Evolutionary conservation across 2,113 vertebrate species (phyloP), one percentile per base, ranked within the genome.

Genomic region (Gambusia affinis): DNA sequence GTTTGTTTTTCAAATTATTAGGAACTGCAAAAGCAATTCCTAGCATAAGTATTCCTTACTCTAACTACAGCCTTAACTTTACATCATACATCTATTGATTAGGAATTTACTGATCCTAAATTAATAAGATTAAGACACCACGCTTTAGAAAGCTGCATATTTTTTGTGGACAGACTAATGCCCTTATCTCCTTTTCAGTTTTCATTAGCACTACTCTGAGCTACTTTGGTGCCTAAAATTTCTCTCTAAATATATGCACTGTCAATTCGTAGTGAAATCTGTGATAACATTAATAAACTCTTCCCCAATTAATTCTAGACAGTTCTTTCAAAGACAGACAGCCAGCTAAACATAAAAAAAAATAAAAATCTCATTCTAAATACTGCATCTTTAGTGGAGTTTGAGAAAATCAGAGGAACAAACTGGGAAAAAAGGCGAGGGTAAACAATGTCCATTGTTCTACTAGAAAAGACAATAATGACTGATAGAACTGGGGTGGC

Each of bases 401-500:
- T 57, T n/a, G 19, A 73, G 24, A 77, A 60, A 76, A 35, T 80
- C 1, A 75, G 63, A 66, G 39, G 27, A n/a, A 44, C n/a, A 67
- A 35, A 60, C 35, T 51, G 19, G 31, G 57, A 72, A 31, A 51
- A 70, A 28, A 42, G 3, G 64, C 8, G 29, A 63, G 64, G 65
- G 14, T 72, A 24, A 89, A 93, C 89, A 88, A 87, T 83, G 82
- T 76, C 87, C 84, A 91, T 82, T 91, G 87, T 92, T 92, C 88
- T 81, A 89, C 88, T 84, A 89, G 81, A 75, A 76, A 89, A 85
- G 82, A 86, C 89, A 92, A 89, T 91, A 90, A 92, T 83, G 84
- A 87, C 85, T 88, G 90, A 93, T 93, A 93, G 90, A 89, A 90
- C 83, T n/a, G 81, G 76, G 87, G 83, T 77, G 85, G 79, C 91